Conservation (phyloP, 2,888 invertebrate genomes). For the Euclidia mi region DNA sequence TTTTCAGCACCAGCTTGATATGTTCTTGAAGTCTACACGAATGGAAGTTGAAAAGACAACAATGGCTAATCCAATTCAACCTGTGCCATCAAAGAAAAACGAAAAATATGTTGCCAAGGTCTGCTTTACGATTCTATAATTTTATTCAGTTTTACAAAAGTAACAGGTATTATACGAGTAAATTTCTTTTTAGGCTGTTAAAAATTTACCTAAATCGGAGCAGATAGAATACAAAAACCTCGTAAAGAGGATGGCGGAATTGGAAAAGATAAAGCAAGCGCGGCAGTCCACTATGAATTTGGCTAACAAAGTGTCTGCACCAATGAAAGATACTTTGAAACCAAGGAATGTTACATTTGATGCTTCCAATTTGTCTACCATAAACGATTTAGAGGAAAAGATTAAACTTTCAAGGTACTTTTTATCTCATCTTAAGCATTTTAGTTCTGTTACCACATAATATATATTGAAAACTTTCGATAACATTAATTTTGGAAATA, state of each 20-base stretch:
- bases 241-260: conserved; percentile 85
- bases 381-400: conserved; percentile 74
- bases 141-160: conserved; percentile 25
- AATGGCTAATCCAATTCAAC: conserved; percentile 71
- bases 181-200: conserved; percentile 77
- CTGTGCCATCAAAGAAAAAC: conserved; percentile 63
- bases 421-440: neutral
- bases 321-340: conserved; percentile 76
- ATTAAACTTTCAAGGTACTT: conserved; percentile 80
- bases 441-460: neutral
- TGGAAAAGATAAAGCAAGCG: conserved; percentile 84
- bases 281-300: conserved; percentile 71
- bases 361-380: conserved; percentile 39
- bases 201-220: conserved; percentile 84
- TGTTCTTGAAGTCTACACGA: conserved; percentile 82
- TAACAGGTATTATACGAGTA: conserved; percentile 18
- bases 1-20: conserved; percentile 84
- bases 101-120: conserved; percentile 86
- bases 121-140: conserved; percentile 31
- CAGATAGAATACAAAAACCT: conserved; percentile 86
- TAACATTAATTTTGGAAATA: no score
- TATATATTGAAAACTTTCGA: no score
- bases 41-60: conserved; percentile 79
- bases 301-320: conserved; percentile 33
- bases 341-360: conserved; percentile 72